Evolutionary conservation across 2,797 vertebrate genomes (phyloP), one percentile per base, ranked within the genome.

Genomic region (Lithobates pipiens): DNA sequence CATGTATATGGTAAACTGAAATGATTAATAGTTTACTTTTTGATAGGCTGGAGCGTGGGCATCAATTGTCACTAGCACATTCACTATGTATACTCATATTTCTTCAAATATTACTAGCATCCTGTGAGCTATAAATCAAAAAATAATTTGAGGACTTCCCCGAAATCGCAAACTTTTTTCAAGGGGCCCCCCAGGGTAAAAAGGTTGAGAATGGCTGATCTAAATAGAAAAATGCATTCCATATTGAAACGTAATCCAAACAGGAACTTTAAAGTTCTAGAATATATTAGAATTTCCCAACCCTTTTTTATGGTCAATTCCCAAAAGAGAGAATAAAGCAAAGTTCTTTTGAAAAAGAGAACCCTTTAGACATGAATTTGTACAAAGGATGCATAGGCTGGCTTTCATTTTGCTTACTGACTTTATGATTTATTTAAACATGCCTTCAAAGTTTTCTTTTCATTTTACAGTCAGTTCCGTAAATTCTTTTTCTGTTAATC

Each of bases 401-500:
- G 54, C 85, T 83, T 79, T 73, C 75, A 82, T 82, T 83, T 78
- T 83, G 80, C 61, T 78, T 86, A 83, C 80, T 69, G 85, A 72
- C 29, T 82, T 77, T 82, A 86, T 73, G 68, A 83, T 79, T 83
- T 83, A 83, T 83, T 86, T 86, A 86, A 82, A 86, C 75, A 83
- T 86, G 70, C 72, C 85, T 86, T 86, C 80, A 86, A 83, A 86
- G 85, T 79, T 86, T 86, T 46, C 85, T 86, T 82, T 82, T 83
- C 74, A 82, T 79, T 83, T 74, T 79, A 78, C 69, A 78, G 67
- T 82, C 80, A 74, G 80, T 68, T 79, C 57, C 21, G 42, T 78
- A 86, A 86, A 86, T 83, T 83, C 42, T 74, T 78, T 78, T 86
- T 16, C 70, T 74, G 80, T 79, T 83, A 82, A 83, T 83, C 76